phyloP scores from a whole-genome alignment of 2,113 vertebrate genomes.

The Oxyura jamaicensis region DNA sequence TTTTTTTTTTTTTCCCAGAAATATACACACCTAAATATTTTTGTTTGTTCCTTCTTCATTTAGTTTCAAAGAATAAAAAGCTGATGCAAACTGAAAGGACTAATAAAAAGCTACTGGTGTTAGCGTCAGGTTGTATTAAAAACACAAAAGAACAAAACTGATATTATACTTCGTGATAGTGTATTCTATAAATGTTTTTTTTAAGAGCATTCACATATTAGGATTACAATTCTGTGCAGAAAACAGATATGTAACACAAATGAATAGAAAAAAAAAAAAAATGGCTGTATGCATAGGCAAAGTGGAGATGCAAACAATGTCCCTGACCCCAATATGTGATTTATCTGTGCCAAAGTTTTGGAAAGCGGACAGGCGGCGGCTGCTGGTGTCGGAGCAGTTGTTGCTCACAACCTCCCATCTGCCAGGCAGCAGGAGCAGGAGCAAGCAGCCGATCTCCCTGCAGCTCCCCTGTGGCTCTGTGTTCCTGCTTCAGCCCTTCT shows the following conservation, averaged over 20 bases:
- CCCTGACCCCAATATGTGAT: not conserved
- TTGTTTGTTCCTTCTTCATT: not conserved
- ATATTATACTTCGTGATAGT: not conserved
- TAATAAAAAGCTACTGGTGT: not conserved
- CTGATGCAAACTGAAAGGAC: not conserved
- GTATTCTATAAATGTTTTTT: not conserved
- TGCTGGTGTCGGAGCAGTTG: conserved; percentile 46
- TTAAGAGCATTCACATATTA: not conserved
- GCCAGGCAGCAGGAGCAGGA: conserved; percentile 10
- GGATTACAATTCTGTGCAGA: not conserved
- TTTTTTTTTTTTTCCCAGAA: not conserved
- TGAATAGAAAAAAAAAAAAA: not conserved
- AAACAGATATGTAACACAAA: not conserved
- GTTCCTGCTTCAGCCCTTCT: not conserved
- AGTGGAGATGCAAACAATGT: not conserved
- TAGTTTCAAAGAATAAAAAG: not conserved
- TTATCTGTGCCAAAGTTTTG: not conserved
- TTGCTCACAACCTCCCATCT: conserved; percentile 43
- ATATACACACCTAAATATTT: not conserved
- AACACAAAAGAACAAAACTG: not conserved
- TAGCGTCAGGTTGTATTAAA: not conserved
- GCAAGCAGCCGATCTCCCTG: not conserved
- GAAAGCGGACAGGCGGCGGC: not conserved
- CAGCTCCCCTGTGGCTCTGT: not conserved
- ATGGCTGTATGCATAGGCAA: not conserved